Conservation (phyloP, 2,888 invertebrate species). For the Petrolisthes cinctipes region DNA sequence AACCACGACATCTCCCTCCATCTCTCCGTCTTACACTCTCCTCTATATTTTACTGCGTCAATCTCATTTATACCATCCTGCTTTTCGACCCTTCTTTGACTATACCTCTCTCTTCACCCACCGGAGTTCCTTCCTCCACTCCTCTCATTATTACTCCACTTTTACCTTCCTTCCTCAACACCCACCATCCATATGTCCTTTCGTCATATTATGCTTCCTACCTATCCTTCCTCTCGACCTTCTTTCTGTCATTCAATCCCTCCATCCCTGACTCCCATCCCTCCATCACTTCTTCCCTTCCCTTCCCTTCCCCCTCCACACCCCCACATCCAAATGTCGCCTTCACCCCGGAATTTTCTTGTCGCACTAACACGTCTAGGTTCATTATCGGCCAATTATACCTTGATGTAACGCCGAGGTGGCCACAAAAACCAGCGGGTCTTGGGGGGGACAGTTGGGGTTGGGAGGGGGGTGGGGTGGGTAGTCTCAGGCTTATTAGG, state of each 20-base stretch:
- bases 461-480: too few species aligned
- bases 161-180: background rate
- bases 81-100: background rate
- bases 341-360: background rate
- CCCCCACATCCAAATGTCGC: background rate
- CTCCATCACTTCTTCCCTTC: background rate
- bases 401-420: slow-evolving; percentile 9
- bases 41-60: background rate
- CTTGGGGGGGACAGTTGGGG: too few species aligned
- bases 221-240: background rate
- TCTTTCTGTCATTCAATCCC: background rate
- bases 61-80: background rate
- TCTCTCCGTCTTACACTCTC: too few species aligned
- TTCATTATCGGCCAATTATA: slow-evolving; percentile 6
- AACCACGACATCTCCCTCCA: too few species aligned
- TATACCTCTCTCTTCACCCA: background rate
- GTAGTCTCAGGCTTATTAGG: too few species aligned
- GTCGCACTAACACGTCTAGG: background rate
- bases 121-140: background rate
- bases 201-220: background rate
- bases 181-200: background rate
- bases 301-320: slow-evolving; percentile 1
- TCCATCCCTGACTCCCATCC: background rate
- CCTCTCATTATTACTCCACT: background rate
- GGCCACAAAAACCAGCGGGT: background rate